A percentile compares a stretch with the other conserved stretches of the same genome.
These are phyloP conservation scores for Alcedo atthis DNA, from an alignment of 2,797 vertebrate species.

Conservation along the genomic window DNA sequence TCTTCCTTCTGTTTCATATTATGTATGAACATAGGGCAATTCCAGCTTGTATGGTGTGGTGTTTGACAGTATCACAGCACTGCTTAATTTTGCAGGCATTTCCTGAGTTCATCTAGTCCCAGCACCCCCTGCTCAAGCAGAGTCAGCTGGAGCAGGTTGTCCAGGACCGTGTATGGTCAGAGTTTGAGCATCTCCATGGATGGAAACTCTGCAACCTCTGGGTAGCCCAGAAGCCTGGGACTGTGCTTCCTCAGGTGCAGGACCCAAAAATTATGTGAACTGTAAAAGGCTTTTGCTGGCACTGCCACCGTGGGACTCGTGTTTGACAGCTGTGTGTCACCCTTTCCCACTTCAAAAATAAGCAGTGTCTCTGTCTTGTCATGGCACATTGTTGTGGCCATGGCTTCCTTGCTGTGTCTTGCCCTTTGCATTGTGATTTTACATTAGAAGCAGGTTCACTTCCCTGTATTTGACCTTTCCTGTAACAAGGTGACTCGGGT, in stretches of 20 bases:
- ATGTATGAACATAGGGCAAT: not conserved
- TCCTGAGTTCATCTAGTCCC: not conserved
- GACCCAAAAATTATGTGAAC: not conserved
- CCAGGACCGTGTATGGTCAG: not conserved
- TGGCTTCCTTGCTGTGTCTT: not conserved
- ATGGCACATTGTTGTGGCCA: not conserved
- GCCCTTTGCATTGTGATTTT: not conserved
- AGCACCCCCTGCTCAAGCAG: not conserved
- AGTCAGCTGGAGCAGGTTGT: not conserved
- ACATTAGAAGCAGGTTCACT: not conserved
- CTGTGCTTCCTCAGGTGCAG: too few relatives aligned
- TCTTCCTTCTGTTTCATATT: not conserved
- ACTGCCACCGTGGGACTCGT: not conserved
- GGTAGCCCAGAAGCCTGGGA: not conserved
- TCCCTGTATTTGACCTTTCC: not conserved
- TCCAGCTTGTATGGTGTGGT: not conserved
- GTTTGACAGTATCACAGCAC: not conserved
- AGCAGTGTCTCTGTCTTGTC: fast-evolving
- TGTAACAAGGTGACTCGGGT: not conserved
- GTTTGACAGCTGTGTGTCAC: not conserved
- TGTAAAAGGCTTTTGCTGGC: not conserved
- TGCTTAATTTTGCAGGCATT: not conserved
- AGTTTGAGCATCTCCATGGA: not conserved
- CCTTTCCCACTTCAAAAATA: not conserved
- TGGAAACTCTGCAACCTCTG: not conserved